A percentile compares a stretch with the other conserved stretches of the same genome.
Evolutionary conservation across 1,140 invertebrate species (phyloP).

Genomic region (Temnothorax longispinosus): DNA sequence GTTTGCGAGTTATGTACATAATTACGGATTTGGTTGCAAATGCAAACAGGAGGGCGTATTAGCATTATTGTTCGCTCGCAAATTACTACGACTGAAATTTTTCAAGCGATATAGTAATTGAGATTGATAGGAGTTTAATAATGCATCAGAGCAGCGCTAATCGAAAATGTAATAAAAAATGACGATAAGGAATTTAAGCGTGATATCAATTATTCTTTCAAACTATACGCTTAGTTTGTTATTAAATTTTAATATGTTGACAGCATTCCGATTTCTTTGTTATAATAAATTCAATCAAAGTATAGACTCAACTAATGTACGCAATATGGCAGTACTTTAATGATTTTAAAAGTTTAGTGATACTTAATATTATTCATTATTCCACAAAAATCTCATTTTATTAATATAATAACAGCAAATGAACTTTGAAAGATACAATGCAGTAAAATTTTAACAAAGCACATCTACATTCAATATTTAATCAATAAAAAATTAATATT

Average conservation of each 20-base stretch:
- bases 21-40: slow-evolving; percentile 38
- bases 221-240: neutral
- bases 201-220: slow-evolving; percentile 10
- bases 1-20: slow-evolving; percentile 36
- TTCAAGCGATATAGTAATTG: slow-evolving; percentile 30
- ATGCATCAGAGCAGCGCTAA: slow-evolving; percentile 17
- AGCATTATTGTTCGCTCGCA: slow-evolving; percentile 31
- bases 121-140: slow-evolving; percentile 50
- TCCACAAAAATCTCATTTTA: neutral
- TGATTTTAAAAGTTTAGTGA: neutral
- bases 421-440: neutral
- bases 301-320: neutral
- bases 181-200: slow-evolving; percentile 23
- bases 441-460: neutral
- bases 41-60: slow-evolving; percentile 22
- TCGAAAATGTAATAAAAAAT: slow-evolving; percentile 48
- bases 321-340: neutral
- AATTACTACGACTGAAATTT: slow-evolving; percentile 44
- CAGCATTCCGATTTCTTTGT: neutral
- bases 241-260: slow-evolving; percentile 13
- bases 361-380: neutral
- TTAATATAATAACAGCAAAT: neutral
- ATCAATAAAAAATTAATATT: neutral
- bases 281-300: neutral
- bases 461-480: neutral